Percentiles rank a stretch among this genome's conserved stretches.
Evolutionary conservation across 1,140 invertebrate species (phyloP).

Genomic region (Pseudomyrmex flavicornis): DNA sequence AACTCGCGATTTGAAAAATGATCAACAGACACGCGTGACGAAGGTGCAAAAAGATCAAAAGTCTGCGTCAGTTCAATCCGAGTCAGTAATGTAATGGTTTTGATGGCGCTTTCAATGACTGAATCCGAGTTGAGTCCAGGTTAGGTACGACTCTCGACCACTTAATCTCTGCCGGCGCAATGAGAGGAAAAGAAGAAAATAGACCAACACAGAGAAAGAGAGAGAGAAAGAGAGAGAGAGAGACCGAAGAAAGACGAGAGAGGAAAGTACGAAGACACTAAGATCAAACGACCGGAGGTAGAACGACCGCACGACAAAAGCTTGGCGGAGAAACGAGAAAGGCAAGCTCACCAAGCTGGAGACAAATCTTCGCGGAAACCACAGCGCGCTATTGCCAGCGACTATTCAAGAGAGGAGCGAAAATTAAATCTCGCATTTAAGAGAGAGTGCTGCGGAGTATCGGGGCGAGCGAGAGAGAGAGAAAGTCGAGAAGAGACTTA

Average conservation of each 20-base stretch:
- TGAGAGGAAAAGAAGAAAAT: not conserved
- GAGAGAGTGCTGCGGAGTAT: conserved; percentile 3
- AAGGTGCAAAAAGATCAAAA: too few relatives aligned
- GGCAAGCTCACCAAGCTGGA: conserved; percentile 4
- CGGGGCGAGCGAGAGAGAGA: not conserved
- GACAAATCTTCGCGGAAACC: conserved; percentile 38
- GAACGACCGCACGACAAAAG: conserved; percentile 46
- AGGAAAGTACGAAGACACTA: conserved; percentile 19
- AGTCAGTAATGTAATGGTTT: not conserved
- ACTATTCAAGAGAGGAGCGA: conserved; percentile 31
- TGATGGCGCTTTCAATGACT: not conserved
- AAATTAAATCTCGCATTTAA: conserved; percentile 43
- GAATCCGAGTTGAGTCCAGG: not conserved
- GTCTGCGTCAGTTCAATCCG: not conserved
- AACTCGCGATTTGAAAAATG: conserved; percentile 12
- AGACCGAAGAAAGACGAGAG: not conserved
- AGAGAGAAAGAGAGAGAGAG: not conserved
- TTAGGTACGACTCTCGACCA: not conserved
- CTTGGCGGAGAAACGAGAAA: conserved; percentile 13
- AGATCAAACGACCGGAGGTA: conserved; percentile 33
- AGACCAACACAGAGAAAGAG: not conserved
- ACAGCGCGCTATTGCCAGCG: conserved; percentile 8
- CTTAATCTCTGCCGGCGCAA: conserved; percentile 34
- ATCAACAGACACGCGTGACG: too few relatives aligned
- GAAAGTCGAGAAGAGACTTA: not conserved